Percentiles rank a stretch among this genome's conserved stretches.
Evolutionary conservation across 2,113 vertebrate genomes (phyloP).

Genomic region (Fukomys damarensis): DNA sequence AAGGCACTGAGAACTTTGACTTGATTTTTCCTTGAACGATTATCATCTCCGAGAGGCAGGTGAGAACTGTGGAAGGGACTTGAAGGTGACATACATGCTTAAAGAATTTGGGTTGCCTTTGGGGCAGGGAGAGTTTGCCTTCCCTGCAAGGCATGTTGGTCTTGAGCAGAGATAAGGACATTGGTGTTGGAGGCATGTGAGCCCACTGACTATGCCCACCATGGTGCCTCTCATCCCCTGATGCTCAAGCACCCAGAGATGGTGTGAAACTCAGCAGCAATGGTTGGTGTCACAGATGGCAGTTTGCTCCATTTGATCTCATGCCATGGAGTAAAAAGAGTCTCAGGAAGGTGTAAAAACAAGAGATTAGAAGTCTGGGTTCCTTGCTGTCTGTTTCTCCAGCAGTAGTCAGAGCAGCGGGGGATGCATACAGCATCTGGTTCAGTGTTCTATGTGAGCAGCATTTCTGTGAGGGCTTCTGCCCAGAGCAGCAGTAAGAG

Average conservation of each 20-base stretch:
- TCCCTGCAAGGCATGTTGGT: neutral
- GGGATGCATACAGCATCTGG: fast-evolving
- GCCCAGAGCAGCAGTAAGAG: neutral
- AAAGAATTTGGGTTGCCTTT: constrained; percentile 69
- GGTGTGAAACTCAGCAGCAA: neutral
- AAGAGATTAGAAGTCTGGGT: neutral
- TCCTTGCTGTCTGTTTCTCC: neutral
- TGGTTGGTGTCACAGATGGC: neutral
- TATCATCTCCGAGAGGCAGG: constrained; percentile 73
- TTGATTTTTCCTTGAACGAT: constrained; percentile 78
- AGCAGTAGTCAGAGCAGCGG: neutral
- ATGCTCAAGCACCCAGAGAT: neutral
- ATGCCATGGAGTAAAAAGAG: neutral
- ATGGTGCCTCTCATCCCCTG: neutral
- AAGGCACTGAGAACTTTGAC: constrained; percentile 72
- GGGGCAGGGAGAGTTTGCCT: constrained; percentile 27
- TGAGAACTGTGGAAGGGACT: constrained; percentile 59
- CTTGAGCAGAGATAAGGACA: neutral
- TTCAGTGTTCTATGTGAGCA: neutral
- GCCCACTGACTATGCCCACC: neutral
- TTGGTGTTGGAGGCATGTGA: neutral
- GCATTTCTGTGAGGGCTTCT: neutral
- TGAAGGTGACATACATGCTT: constrained; percentile 67
- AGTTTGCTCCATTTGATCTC: neutral
- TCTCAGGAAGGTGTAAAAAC: too few species aligned